A percentile compares a stretch with the other conserved stretches of the same genome.
Conservation (phyloP, 2,888 invertebrate genomes). For the Physocephala rufipes region DNA sequence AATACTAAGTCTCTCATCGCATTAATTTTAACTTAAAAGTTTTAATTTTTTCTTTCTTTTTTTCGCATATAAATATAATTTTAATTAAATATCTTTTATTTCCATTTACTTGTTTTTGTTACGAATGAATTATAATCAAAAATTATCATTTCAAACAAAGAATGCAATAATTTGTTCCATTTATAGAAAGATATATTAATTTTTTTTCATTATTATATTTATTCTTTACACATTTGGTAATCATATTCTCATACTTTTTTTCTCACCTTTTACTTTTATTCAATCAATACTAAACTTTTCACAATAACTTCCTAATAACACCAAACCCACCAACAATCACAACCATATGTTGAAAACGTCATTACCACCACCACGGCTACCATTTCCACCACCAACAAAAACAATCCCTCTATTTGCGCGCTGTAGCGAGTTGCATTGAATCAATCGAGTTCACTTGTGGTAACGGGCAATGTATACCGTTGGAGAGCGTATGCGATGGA, state of each 20-base stretch:
- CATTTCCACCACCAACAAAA: not conserved
- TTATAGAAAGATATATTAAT: not conserved
- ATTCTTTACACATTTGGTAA: not conserved
- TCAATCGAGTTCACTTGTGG: conserved; percentile 71
- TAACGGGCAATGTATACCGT: conserved; percentile 75
- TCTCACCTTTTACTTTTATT: conserved; percentile 6
- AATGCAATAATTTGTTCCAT: not conserved
- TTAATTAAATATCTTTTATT: not conserved
- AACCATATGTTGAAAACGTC: conserved; percentile 45
- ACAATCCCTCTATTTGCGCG: not conserved
- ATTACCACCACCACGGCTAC: conserved; percentile 42
- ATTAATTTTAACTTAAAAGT: not conserved
- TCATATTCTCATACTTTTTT: not conserved
- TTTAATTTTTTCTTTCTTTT: not conserved
- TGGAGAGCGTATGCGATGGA: conserved; percentile 82
- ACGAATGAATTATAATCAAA: too few relatives aligned
- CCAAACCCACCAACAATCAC: conserved; percentile 7
- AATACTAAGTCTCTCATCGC: too few relatives aligned
- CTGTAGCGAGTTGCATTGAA: conserved; percentile 50
- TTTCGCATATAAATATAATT: not conserved
- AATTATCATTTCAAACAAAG: too few relatives aligned
- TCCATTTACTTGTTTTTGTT: not conserved
- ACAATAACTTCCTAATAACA: not conserved
- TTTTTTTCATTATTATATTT: conserved; percentile 7
- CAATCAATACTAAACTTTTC: conserved; percentile 2